phyloP scores from a whole-genome alignment of 2,797 vertebrate genomes.

The Heterohyrax brucei region DNA sequence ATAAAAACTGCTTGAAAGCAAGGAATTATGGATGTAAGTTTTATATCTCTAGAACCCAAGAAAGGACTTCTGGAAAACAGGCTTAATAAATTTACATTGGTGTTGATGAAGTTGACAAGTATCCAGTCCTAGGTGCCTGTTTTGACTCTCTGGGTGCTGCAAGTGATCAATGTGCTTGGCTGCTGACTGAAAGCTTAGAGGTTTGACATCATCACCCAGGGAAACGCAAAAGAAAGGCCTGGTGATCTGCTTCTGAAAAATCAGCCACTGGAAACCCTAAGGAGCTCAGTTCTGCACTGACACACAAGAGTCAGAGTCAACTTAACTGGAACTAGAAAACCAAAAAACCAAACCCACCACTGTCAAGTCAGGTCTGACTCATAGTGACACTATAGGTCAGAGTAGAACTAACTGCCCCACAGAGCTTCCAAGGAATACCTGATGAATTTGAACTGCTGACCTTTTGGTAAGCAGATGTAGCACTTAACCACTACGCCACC shows the following conservation, averaged over 20 bases:
- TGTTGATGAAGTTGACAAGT: neutral
- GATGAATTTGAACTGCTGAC: no score
- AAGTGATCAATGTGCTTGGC: neutral
- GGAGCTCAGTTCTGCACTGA: neutral
- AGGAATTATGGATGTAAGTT: neutral
- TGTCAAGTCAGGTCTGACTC: no score
- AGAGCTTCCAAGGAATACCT: no score
- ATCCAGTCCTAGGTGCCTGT: neutral
- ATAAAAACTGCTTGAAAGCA: slow-evolving; percentile 49
- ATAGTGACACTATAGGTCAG: no score
- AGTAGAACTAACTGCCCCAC: no score
- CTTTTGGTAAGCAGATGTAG: no score
- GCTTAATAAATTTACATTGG: neutral
- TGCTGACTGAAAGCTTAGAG: neutral
- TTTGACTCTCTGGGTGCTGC: neutral
- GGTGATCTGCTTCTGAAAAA: neutral
- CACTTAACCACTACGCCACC: no score
- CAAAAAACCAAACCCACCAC: no score
- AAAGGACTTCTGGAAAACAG: neutral
- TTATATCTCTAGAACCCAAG: slow-evolving; percentile 1
- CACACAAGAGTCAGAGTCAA: neutral
- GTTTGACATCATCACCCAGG: neutral
- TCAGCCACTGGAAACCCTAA: neutral
- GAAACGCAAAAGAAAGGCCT: neutral
- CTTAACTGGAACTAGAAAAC: neutral